Base-by-base conservation (phyloP, 1,140 invertebrate genomes). In the Bombus difficillimus region DNA sequence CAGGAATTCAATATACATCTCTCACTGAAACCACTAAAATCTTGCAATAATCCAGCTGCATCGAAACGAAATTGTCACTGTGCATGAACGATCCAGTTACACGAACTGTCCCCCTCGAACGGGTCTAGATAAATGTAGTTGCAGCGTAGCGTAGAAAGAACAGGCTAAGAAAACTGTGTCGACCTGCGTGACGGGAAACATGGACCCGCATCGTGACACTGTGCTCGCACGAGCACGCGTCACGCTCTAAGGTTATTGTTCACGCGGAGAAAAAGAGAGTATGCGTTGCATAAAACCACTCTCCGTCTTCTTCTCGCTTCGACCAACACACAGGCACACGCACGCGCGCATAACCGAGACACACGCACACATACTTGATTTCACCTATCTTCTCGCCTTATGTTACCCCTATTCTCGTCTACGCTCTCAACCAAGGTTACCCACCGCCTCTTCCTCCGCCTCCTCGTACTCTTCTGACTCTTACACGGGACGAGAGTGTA, bases 361-460 rank as follows among this genome's bases (percentile, higher is more conserved):
- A 43, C 41, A 0, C 28, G 13, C 64, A 64, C n/a, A 53, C 69
- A n/a, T 69, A 59, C n/a, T 43, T 10, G 47, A 71, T 74, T 72
- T 78, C 82, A 62, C 75, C 69, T 87, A 84, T 79, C 75, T 69
- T 80, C 75, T 78, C 68, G 82, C 75, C 82, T 87, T 79, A 66
- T 22, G 69, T 86, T 86, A 85, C 86, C 86, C 86, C 82, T 87
- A 79, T 87, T 87, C 86, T 87, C 86, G 81, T 86, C 85, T 73
- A 79, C 81, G 85, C 59, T 86, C 81, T 79, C 28, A 41, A 87
- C 86, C 86, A 87, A 87, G 86, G 86, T 87, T 87, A 87, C 75
- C 68, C 81, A 28, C 85, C 72, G 75, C 74, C 82, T 78, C 74
- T n/a, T 83, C 41, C 73, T 69, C 72, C 64, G 47, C 53, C 72